Percentiles rank a stretch among this genome's conserved stretches.
Conservation (phyloP, 1,140 invertebrate genomes). For the Protaetia brevitarsis region DNA sequence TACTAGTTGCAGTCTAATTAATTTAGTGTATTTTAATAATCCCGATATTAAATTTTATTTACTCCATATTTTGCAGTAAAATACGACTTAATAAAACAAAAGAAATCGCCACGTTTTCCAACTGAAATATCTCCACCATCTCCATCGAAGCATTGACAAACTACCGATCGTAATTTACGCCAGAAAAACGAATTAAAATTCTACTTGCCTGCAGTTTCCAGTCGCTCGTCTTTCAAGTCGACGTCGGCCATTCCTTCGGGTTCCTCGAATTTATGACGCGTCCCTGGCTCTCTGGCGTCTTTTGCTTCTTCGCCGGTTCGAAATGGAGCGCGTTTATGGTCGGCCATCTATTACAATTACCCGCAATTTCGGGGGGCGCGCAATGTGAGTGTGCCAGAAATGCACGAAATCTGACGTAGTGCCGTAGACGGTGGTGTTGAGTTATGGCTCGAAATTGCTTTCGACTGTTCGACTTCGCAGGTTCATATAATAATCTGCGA, state of each 20-base stretch:
- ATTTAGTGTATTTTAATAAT: too few species aligned
- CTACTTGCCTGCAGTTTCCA: conserved; percentile 3
- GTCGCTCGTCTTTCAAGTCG: conserved; percentile 31
- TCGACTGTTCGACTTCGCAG: neutral
- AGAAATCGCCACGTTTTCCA: neutral
- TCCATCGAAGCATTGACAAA: neutral
- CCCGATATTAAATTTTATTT: too few species aligned
- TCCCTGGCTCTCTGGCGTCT: neutral
- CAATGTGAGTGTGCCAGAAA: neutral
- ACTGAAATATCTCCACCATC: neutral
- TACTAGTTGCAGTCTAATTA: too few species aligned
- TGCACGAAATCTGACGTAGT: neutral
- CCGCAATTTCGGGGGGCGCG: neutral
- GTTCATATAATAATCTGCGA: neutral
- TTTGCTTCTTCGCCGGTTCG: too few species aligned
- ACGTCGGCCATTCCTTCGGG: conserved; percentile 44
- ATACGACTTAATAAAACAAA: too few species aligned
- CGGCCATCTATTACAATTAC: conserved; percentile 16
- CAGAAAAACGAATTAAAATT: neutral
- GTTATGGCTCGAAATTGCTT: conserved; percentile 1
- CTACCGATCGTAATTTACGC: neutral
- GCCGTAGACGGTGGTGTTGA: neutral
- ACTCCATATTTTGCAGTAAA: too few species aligned
- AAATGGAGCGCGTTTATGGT: conserved; percentile 14
- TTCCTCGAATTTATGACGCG: conserved; percentile 34